Evolutionary conservation across 2,797 vertebrate species (phyloP).

Genomic region (Sebastes dallii): DNA sequence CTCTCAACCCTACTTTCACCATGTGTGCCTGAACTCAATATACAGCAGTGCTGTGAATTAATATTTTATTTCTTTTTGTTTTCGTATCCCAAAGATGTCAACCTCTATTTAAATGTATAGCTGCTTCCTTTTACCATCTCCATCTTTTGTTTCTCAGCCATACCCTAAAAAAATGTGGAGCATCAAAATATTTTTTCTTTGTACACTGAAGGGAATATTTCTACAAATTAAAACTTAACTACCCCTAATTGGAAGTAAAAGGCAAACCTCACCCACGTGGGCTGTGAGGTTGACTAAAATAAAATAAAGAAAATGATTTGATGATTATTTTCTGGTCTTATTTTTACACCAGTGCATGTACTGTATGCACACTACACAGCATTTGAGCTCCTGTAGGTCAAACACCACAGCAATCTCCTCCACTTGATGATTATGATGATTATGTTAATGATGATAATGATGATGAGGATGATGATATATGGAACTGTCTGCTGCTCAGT

Average conservation of each 20-base stretch:
- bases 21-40: neutral
- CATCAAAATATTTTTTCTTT: neutral
- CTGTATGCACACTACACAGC: neutral
- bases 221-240: neutral
- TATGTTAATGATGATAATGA: conserved; percentile 50
- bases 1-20: neutral
- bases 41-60: neutral
- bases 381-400: conserved; percentile 38
- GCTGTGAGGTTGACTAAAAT: neutral
- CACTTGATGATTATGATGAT: conserved; percentile 49
- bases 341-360: neutral
- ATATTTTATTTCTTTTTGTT: neutral
- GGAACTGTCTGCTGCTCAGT: conserved; percentile 35
- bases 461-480: conserved; percentile 57
- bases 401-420: conserved; percentile 32
- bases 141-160: neutral
- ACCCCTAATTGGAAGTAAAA: neutral
- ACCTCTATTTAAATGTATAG: neutral
- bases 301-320: neutral
- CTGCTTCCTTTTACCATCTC: neutral
- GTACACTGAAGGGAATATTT: neutral
- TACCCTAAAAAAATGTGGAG: neutral
- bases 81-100: neutral
- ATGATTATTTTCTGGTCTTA: neutral
- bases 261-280: neutral